These are phyloP conservation scores for Mungos mungo DNA, from an alignment of 2,113 vertebrate genomes.

Conservation along the genomic window DNA sequence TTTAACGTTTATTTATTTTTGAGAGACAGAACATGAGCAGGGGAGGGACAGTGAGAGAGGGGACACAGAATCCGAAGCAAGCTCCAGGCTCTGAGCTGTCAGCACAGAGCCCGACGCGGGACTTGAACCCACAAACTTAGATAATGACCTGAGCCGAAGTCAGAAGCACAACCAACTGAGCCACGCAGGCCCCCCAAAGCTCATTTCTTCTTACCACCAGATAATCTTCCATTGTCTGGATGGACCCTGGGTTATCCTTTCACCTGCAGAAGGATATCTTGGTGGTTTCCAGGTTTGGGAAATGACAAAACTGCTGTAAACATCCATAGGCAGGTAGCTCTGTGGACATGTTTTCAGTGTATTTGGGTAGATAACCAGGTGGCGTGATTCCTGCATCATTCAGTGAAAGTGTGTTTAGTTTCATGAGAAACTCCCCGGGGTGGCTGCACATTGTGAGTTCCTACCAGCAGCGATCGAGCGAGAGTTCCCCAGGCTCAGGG, in stretches of 20 bases:
- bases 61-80: no score
- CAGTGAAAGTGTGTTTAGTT: neutral
- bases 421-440: neutral
- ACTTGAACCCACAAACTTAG: no score
- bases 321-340: neutral
- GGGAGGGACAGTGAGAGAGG: no score
- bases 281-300: neutral
- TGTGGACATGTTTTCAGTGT: neutral
- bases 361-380: neutral
- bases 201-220: neutral
- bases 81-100: no score
- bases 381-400: neutral
- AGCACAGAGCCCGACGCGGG: no score
- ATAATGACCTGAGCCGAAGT: no score
- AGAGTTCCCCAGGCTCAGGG: neutral
- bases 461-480: neutral
- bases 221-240: neutral
- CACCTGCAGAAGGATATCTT: neutral
- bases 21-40: no score
- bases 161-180: no score
- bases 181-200: no score
- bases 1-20: no score
- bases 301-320: neutral
- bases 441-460: neutral
- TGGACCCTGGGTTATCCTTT: neutral